Percentiles rank a stretch among this genome's conserved stretches.
These are phyloP conservation scores for Axinella damicornis DNA, from an alignment of 37 sponge, comb jelly and placozoan genomes.

Conservation along the genomic window DNA sequence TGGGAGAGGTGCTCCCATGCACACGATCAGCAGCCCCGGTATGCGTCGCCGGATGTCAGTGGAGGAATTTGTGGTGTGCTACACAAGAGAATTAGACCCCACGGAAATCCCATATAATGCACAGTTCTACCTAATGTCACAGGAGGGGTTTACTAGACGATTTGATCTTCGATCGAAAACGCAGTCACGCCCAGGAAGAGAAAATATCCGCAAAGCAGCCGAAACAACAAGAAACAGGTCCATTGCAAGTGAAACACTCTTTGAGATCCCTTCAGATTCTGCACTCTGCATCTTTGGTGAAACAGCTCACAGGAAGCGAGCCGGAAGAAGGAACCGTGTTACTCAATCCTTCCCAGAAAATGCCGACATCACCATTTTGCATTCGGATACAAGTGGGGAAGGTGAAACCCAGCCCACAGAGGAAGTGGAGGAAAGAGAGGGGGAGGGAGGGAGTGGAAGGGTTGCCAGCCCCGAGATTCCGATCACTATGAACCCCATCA, in stretches of 20 bases:
- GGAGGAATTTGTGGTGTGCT: constrained; percentile 58
- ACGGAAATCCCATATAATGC: constrained; percentile 50
- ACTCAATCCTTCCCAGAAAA: not conserved
- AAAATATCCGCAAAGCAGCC: not conserved
- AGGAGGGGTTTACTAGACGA: constrained; percentile 51
- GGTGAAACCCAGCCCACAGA: not conserved
- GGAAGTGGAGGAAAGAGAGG: not conserved
- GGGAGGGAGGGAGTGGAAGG: not conserved
- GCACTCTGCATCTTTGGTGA: constrained; percentile 15
- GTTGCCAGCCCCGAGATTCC: constrained; percentile 11
- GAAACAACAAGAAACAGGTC: too few relatives aligned
- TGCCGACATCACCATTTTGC: not conserved
- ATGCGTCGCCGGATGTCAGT: constrained; percentile 13
- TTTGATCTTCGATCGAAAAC: constrained; percentile 59
- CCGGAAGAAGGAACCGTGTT: constrained; percentile 31
- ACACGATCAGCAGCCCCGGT: not conserved
- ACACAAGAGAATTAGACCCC: constrained; percentile 36
- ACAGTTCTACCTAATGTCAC: constrained; percentile 40
- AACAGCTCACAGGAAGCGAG: not conserved
- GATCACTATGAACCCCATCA: not conserved
- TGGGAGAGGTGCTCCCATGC: not conserved
- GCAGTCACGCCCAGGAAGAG: not conserved
- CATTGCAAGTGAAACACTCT: too few relatives aligned
- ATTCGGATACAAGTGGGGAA: not conserved
- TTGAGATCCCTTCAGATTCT: too few relatives aligned